Percentiles rank a stretch among this genome's conserved stretches.
Conservation (phyloP, 1,140 invertebrate genomes). For the Drosophila mauritiana region DNA sequence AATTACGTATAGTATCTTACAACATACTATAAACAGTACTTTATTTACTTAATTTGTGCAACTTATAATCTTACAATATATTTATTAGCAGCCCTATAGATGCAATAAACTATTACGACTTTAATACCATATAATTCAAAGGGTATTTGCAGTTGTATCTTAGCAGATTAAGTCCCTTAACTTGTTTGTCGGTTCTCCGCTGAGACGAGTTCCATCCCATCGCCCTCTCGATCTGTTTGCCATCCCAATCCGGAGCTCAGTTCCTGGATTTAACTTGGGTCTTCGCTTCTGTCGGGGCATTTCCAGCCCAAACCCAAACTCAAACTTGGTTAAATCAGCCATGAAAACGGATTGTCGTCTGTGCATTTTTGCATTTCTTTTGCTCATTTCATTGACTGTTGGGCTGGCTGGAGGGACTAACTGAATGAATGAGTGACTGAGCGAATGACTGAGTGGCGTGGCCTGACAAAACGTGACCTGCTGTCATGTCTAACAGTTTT, state of each 20-base stretch:
- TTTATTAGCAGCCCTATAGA: no score
- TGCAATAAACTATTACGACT: no score
- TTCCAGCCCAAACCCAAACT: constrained; percentile 51
- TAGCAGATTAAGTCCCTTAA: constrained; percentile 8
- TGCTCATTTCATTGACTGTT: constrained; percentile 70
- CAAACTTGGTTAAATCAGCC: constrained; percentile 75
- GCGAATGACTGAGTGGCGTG: constrained; percentile 33
- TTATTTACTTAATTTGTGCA: background rate
- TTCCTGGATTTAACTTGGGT: constrained; percentile 24
- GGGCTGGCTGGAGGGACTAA: constrained; percentile 30
- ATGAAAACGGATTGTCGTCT: constrained; percentile 80
- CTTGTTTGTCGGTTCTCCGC: constrained; percentile 27
- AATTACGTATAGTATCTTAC: background rate
- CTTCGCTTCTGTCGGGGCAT: constrained; percentile 31
- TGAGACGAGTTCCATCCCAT: background rate
- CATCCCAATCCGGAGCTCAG: constrained; percentile 17
- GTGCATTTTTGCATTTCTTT: constrained; percentile 71
- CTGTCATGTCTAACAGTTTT: constrained; percentile 78
- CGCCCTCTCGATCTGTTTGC: constrained; percentile 17
- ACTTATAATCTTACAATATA: background rate
- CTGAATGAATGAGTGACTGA: constrained; percentile 13
- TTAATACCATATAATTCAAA: background rate
- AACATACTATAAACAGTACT: background rate
- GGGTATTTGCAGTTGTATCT: constrained; percentile 3
- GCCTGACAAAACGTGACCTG: constrained; percentile 69